phyloP scores from a whole-genome alignment of 2,797 vertebrate genomes.

The Molothrus aeneus region DNA sequence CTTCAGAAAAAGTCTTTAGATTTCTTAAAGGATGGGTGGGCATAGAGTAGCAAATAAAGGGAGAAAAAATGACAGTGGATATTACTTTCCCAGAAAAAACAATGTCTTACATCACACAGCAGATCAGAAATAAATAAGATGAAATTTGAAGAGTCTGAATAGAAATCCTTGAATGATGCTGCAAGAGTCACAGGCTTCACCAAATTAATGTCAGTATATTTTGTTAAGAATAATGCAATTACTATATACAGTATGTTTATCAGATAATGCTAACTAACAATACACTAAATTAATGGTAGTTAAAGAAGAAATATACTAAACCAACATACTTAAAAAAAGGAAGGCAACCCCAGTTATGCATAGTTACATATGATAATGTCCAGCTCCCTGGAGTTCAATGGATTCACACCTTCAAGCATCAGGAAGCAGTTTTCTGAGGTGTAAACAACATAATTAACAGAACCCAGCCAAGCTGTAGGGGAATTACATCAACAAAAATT shows the following conservation, averaged over 20 bases:
- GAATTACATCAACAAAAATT: background rate
- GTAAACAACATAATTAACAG: background rate
- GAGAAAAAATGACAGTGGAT: background rate
- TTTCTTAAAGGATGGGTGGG: background rate
- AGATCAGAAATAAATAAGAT: constrained; percentile 69
- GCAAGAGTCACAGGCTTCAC: background rate
- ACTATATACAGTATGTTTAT: constrained; percentile 27
- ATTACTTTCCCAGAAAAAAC: background rate
- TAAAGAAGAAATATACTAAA: constrained; percentile 51
- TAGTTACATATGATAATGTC: background rate
- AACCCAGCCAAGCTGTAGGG: background rate
- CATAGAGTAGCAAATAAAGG: background rate
- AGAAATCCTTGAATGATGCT: constrained; percentile 24
- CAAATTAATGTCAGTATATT: background rate
- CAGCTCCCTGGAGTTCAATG: background rate
- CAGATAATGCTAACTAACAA: background rate
- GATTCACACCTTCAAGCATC: background rate
- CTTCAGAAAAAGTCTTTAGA: background rate
- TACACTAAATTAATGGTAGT: background rate
- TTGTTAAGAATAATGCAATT: constrained; percentile 1
- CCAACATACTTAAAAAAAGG: constrained; percentile 4
- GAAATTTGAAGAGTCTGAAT: background rate
- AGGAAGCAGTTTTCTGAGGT: background rate
- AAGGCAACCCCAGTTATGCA: background rate
- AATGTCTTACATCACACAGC: background rate